Evolutionary conservation across 2,797 vertebrate genomes (phyloP).

Genomic region (Diplodus sargus): DNA sequence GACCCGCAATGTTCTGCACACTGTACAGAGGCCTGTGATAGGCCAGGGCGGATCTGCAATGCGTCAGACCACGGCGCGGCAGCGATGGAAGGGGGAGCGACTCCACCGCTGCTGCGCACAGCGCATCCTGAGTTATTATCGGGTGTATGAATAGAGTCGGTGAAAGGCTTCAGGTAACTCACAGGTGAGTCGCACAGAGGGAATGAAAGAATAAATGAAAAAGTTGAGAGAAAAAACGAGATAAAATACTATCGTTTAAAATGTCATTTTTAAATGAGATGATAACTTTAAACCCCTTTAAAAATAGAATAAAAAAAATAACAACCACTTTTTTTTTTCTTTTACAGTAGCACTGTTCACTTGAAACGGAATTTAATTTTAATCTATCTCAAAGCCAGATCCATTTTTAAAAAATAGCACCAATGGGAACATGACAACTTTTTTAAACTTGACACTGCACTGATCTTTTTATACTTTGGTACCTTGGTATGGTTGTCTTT

Average conservation of each 20-base stretch:
- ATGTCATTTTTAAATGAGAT: background rate
- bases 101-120: background rate
- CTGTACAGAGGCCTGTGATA: slow-evolving; percentile 75
- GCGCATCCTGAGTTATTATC: no score
- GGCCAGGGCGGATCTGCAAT: slow-evolving; percentile 85
- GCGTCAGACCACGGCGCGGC: slow-evolving; percentile 83
- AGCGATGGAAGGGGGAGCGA: slow-evolving; percentile 45
- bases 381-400: background rate
- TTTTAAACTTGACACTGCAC: background rate
- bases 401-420: background rate
- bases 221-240: background rate
- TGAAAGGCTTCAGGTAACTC: slow-evolving; percentile 22
- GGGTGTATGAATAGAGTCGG: background rate
- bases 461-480: slow-evolving; percentile 1
- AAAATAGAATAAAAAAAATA: background rate
- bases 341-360: background rate
- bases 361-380: background rate
- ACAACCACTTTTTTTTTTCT: background rate
- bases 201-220: background rate
- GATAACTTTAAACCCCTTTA: background rate
- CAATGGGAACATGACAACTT: slow-evolving; percentile 1
- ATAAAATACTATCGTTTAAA: background rate
- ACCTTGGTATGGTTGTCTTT: background rate
- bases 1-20: slow-evolving; percentile 79
- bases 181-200: slow-evolving; percentile 36